Evolutionary conservation across 1,140 invertebrate genomes (phyloP).

Genomic region (Neotoxoptera formosana): DNA sequence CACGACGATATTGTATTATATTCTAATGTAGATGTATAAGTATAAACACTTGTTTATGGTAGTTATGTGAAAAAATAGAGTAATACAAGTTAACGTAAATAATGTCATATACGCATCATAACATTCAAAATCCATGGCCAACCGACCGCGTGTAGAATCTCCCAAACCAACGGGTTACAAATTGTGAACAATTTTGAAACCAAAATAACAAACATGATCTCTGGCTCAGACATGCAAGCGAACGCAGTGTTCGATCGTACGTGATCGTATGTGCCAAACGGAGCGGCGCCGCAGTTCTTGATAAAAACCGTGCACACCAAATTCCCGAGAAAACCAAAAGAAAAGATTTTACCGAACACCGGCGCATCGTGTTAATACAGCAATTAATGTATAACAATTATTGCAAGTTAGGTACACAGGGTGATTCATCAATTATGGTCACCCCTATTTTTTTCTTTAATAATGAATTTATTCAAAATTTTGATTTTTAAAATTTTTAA

Average conservation of each 20-base stretch:
- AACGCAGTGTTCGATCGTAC: slow-evolving; percentile 32
- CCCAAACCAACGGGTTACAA: not conserved
- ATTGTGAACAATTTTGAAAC: not conserved
- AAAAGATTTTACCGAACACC: not conserved
- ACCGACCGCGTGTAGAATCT: not conserved
- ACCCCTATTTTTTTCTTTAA: no score
- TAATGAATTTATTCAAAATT: no score
- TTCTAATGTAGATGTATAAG: not conserved
- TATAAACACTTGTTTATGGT: not conserved
- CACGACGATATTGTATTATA: not conserved
- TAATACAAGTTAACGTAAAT: slow-evolving; percentile 33
- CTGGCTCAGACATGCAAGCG: not conserved
- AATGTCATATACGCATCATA: not conserved
- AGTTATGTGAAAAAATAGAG: slow-evolving; percentile 32
- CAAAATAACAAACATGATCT: slow-evolving; percentile 30
- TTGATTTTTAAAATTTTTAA: no score
- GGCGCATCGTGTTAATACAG: not conserved
- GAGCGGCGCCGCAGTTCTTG: not conserved
- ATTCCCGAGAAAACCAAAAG: slow-evolving; percentile 46
- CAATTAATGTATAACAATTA: not conserved
- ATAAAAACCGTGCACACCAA: slow-evolving; percentile 21
- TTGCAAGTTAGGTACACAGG: not conserved
- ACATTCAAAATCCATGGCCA: not conserved
- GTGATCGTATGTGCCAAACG: slow-evolving; percentile 42
- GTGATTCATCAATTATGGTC: no score